phyloP scores from a whole-genome alignment of 2,797 vertebrate species.

The Anableps anableps region DNA sequence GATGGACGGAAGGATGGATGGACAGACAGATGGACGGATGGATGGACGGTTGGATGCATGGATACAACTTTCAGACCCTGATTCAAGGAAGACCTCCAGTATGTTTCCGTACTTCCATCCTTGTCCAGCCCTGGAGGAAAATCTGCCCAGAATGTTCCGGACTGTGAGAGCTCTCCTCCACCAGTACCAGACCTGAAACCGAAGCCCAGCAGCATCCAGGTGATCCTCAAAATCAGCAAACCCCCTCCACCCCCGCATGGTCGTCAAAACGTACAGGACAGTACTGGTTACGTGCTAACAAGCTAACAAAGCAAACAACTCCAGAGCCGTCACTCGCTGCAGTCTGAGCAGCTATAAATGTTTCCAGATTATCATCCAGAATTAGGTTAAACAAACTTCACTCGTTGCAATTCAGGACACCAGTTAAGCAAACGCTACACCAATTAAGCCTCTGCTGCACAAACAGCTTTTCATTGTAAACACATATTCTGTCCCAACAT shows the following conservation, averaged over 20 bases:
- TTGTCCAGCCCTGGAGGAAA: neutral
- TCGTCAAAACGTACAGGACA: neutral
- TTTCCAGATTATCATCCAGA: constrained; percentile 8
- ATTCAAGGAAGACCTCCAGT: neutral
- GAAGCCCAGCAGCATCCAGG: neutral
- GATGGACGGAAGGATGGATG: neutral
- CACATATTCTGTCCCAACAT: constrained; percentile 17
- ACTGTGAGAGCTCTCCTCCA: no score
- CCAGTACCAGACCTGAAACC: neutral
- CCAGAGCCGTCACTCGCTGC: neutral
- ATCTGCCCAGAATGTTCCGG: neutral
- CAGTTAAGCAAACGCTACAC: neutral
- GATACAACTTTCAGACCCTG: neutral
- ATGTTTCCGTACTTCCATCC: neutral
- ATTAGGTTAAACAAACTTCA: neutral
- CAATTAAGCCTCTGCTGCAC: constrained; percentile 14
- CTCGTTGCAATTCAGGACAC: neutral
- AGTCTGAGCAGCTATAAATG: neutral
- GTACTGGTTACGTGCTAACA: neutral
- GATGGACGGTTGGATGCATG: no score
- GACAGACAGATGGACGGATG: neutral
- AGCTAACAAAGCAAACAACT: neutral
- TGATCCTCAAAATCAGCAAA: neutral
- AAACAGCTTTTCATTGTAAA: constrained; percentile 18
- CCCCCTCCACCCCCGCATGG: neutral